Evolutionary conservation across 2,888 invertebrate species (phyloP), one percentile per base, ranked within the genome.

Genomic region (Amiota communis): DNA sequence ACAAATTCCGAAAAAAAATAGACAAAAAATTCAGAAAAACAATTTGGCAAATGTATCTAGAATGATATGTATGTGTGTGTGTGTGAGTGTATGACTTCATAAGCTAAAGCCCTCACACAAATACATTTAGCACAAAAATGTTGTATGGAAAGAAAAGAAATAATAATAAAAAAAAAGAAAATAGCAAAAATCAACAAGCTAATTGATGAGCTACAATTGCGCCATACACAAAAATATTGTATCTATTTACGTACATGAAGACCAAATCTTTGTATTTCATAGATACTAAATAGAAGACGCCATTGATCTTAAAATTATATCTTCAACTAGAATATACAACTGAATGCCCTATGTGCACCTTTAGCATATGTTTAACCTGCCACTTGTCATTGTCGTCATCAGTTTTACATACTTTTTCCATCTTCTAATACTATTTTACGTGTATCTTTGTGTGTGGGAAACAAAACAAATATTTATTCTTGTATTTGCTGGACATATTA

Each of bases 91-190:
- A n/a, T n/a, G n/a, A n/a, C n/a, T n/a, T n/a, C n/a, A 23, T 1
- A 3, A 23, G 23, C 23, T 23, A 23, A 23, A 23, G 23, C 23
- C 23, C 23, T 23, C 23, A 3, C 23, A 15, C 10, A n/a, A 20
- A 68, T 69, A 74, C 72, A 68, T 77, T 76, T 71, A 78, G 76
- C 23, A 67, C 59, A 61, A n/a, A 67, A 76, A 69, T 23, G 2
- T 53, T 51, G n/a, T 12, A 51, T n/a, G 53, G 53, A 69, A 20
- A 56, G 8, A 36, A 36, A 36, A 36, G 3, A 69, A 69, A 49
- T 70, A 72, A 53, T 47, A 65, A 20, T 69, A 69, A 71, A 57
- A 36, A 65, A 20, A 71, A 69, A 71, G 53, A 36, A 69, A 75
- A 51, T n/a, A n/a, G 53, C 13, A 51, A 51, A 51, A n/a, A 51